These are phyloP conservation scores for Tragelaphus strepsiceros DNA, from an alignment of 2,113 vertebrate species.

Conservation along the genomic window DNA sequence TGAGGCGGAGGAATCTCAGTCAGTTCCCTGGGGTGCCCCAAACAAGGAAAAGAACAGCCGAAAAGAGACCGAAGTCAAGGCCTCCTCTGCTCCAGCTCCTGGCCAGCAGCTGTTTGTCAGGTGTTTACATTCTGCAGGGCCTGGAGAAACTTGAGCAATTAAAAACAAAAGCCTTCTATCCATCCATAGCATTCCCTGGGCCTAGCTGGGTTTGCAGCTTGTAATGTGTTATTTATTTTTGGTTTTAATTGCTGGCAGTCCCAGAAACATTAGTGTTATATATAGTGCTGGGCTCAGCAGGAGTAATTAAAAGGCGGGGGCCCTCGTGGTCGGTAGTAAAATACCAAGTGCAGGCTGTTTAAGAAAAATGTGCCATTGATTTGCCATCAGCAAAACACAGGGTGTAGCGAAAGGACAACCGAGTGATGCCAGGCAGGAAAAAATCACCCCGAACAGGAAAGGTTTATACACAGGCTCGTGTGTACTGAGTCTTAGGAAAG, in stretches of 20 bases:
- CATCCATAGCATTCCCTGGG: neutral
- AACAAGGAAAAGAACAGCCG: neutral
- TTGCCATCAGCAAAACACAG: slow-evolving; percentile 65
- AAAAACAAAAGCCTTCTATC: slow-evolving; percentile 33
- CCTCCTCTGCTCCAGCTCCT: neutral
- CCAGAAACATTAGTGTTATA: slow-evolving; percentile 77
- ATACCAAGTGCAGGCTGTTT: slow-evolving; percentile 75
- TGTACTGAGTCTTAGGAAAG: neutral
- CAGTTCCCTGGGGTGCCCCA: neutral
- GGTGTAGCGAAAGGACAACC: slow-evolving; percentile 48
- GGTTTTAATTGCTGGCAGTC: slow-evolving; percentile 80
- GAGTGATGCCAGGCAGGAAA: slow-evolving; percentile 22
- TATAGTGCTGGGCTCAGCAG: slow-evolving; percentile 77
- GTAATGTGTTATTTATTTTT: slow-evolving; percentile 77
- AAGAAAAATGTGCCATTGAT: slow-evolving; percentile 77
- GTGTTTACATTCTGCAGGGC: slow-evolving; percentile 24
- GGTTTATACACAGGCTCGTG: neutral
- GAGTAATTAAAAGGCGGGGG: slow-evolving; percentile 80
- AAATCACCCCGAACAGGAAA: neutral
- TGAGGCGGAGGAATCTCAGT: neutral
- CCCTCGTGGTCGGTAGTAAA: slow-evolving; percentile 75
- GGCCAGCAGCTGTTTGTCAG: slow-evolving; percentile 47
- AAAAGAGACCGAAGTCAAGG: neutral
- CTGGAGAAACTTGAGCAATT: slow-evolving; percentile 59
- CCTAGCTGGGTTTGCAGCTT: slow-evolving; percentile 71